Conservation (phyloP, 2,888 invertebrate genomes). For the Malachius bipustulatus region DNA sequence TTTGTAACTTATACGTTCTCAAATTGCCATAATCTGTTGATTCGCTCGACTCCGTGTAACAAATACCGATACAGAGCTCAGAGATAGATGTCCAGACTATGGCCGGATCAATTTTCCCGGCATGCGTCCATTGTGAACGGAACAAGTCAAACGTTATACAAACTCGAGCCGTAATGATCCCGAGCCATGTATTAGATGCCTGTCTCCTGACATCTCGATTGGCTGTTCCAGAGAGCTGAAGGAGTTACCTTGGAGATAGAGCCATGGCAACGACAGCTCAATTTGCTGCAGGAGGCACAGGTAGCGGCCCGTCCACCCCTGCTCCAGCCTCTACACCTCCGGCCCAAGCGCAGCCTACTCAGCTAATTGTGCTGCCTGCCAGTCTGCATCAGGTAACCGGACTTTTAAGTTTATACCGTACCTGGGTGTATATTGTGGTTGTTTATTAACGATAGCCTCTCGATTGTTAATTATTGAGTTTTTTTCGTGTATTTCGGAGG, state of each 20-base stretch:
- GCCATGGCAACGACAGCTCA: constrained; percentile 45
- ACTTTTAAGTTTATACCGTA: constrained; percentile 7
- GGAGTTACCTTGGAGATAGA: constrained; percentile 37
- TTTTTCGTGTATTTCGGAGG: too few relatives aligned
- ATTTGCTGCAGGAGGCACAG: constrained; percentile 45
- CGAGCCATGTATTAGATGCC: too few relatives aligned
- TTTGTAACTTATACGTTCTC: too few relatives aligned
- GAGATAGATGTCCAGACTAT: too few relatives aligned
- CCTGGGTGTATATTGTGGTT: background rate
- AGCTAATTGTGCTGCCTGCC: constrained; percentile 39
- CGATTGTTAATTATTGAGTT: too few relatives aligned
- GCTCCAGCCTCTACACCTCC: constrained; percentile 36
- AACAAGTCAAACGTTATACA: too few relatives aligned
- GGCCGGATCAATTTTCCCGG: too few relatives aligned
- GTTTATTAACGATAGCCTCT: constrained; percentile 1
- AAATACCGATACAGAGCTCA: too few relatives aligned
- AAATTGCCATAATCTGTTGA: too few relatives aligned
- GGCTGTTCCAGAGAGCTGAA: constrained; percentile 33
- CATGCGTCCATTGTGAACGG: too few relatives aligned
- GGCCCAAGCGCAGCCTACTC: constrained; percentile 35
- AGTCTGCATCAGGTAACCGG: constrained; percentile 37
- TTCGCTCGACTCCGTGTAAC: too few relatives aligned
- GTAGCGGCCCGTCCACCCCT: constrained; percentile 39
- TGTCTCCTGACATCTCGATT: constrained; percentile 21
- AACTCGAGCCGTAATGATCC: too few relatives aligned